phyloP scores from a whole-genome alignment of 1,140 invertebrate species.

The Solen grandis region DNA sequence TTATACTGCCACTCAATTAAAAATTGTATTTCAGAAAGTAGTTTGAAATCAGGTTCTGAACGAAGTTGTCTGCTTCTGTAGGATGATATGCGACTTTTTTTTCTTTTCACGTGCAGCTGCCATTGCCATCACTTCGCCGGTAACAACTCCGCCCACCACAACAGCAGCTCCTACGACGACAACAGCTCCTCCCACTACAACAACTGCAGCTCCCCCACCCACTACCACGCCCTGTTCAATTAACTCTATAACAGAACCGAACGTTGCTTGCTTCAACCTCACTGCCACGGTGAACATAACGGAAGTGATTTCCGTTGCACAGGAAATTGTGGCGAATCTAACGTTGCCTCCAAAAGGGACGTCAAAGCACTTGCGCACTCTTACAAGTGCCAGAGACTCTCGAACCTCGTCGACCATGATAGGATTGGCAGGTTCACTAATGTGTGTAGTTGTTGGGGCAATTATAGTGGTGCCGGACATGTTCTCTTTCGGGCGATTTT shows the following conservation, averaged over 20 bases:
- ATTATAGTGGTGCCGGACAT: neutral
- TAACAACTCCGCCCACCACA: neutral
- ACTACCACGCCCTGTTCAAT: neutral
- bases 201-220: neutral
- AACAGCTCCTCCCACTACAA: neutral
- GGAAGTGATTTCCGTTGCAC: neutral
- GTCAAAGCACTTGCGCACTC: neutral
- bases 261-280: neutral
- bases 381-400: neutral
- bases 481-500: neutral
- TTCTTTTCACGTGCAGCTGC: neutral
- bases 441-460: neutral
- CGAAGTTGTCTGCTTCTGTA: too few relatives aligned
- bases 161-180: neutral
- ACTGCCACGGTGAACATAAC: constrained; percentile 4
- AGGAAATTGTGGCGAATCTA: constrained; percentile 16
- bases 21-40: too few relatives aligned
- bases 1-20: too few relatives aligned
- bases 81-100: too few relatives aligned
- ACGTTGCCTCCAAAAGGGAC: constrained; percentile 13
- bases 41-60: too few relatives aligned
- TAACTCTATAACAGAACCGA: neutral
- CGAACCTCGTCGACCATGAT: constrained; percentile 4
- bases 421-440: neutral
- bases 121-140: neutral